phyloP scores from a whole-genome alignment of 2,113 vertebrate genomes.

The Centropus unirufus region DNA sequence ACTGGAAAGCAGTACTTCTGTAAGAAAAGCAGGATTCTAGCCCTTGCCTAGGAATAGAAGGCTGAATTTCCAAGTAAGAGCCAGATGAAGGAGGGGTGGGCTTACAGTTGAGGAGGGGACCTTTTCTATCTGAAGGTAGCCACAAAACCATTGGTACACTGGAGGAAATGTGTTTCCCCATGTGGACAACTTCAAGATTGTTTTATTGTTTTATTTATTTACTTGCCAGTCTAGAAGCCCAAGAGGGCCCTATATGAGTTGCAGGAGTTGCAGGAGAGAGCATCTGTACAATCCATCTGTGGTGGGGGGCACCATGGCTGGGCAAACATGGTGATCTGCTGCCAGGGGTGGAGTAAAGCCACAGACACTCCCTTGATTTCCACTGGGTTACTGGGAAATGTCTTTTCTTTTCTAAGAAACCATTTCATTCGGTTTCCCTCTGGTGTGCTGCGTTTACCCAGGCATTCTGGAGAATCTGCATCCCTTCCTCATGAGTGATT shows the following conservation, averaged over 20 bases:
- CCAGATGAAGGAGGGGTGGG: fast-evolving
- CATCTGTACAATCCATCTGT: neutral
- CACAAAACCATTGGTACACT: neutral
- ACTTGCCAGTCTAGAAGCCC: neutral
- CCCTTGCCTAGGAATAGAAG: neutral
- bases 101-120: fast-evolving
- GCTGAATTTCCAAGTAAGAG: neutral
- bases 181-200: neutral
- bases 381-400: neutral
- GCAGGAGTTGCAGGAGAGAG: fast-evolving
- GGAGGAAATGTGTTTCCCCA: neutral
- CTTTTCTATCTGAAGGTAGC: neutral
- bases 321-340: fast-evolving
- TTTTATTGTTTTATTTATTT: neutral
- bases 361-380: neutral
- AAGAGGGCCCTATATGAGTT: neutral
- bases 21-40: neutral
- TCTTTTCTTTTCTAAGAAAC: neutral
- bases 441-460: neutral
- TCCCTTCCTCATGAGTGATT: neutral
- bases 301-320: fast-evolving
- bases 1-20: neutral
- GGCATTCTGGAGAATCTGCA: neutral
- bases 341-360: fast-evolving
- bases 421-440: fast-evolving